Conservation (phyloP, 2,888 invertebrate genomes). For the Odontocolon sp. region DNA sequence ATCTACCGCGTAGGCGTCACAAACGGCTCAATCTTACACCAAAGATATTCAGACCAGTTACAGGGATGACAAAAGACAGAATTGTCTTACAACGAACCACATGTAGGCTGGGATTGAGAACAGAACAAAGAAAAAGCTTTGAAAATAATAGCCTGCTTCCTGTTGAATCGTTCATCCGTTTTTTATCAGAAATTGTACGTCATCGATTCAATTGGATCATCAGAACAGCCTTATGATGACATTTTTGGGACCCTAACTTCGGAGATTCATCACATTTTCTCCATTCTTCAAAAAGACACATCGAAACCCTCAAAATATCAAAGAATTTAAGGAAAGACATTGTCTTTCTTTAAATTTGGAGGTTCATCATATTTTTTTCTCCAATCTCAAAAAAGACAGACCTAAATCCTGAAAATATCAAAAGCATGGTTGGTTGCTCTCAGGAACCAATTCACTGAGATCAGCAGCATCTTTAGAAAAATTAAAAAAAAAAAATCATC, state of each 20-base stretch:
- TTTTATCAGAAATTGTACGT: neutral
- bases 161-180: neutral
- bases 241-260: too few species aligned
- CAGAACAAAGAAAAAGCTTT: neutral
- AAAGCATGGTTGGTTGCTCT: too few species aligned
- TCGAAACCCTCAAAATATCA: too few species aligned
- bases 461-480: too few species aligned
- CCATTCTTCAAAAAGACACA: too few species aligned
- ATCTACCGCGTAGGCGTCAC: conserved; percentile 28
- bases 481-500: neutral
- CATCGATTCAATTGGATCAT: neutral
- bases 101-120: neutral
- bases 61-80: neutral
- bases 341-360: too few species aligned
- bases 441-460: too few species aligned
- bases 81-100: neutral
- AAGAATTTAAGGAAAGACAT: too few species aligned
- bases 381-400: too few species aligned
- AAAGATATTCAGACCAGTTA: neutral
- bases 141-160: neutral
- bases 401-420: too few species aligned
- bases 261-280: too few species aligned
- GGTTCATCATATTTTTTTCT: too few species aligned
- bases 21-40: conserved; percentile 32
- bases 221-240: neutral